Evolutionary conservation across 35 echinoderm and acorn worm genomes (phyloP), one percentile per base, ranked within the genome.

Genomic region (Ophioderma brevispina): DNA sequence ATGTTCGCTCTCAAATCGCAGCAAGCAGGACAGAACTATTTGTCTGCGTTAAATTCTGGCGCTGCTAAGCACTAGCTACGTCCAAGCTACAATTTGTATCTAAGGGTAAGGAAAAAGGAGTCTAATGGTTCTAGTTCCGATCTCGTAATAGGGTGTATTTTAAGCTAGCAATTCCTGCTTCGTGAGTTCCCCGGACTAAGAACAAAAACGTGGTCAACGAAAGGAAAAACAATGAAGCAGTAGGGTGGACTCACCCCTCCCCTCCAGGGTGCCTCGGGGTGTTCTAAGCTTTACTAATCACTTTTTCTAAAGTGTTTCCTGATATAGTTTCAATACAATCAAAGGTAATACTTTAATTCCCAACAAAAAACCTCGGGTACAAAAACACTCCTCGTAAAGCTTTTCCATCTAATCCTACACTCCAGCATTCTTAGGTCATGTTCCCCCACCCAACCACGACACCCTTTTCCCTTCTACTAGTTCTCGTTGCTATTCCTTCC

Each of bases 1-100:
- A 96, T 96, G 79, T 96, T 96, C 38, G 87, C 75, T n/a, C 81
- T 96, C 94, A 28, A n/a, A 96, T 92, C 76, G 94, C 94, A 88
- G 94, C 94, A 18, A 96, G 81, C 11, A 96, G 87, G 31, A 90
- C 88, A 39, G 90, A 93, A 82, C 92, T 96, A 25, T 87, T 40
- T 15, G 81, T 38, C 23, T 49, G 36, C 59, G 23, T 8, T 1
- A 70, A 25, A 8, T 3, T 25, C n/a, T 70, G 59, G 10, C n/a
- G 59, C n/a, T 70, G 59, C 5, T 8, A 70, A 70, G 28, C 17
- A 70, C 59, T 70, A 70, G n/a, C 23, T 70, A 30, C 59, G 59
- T 25, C 59, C 59, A 13, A 70, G 23, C 28, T 91, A n/a, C 56
- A 15, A 52, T 32, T 17, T 84, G 80, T 40, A n/a, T n/a, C n/a